phyloP scores from a whole-genome alignment of 1,140 invertebrate genomes.

The Plectus sambesii region DNA sequence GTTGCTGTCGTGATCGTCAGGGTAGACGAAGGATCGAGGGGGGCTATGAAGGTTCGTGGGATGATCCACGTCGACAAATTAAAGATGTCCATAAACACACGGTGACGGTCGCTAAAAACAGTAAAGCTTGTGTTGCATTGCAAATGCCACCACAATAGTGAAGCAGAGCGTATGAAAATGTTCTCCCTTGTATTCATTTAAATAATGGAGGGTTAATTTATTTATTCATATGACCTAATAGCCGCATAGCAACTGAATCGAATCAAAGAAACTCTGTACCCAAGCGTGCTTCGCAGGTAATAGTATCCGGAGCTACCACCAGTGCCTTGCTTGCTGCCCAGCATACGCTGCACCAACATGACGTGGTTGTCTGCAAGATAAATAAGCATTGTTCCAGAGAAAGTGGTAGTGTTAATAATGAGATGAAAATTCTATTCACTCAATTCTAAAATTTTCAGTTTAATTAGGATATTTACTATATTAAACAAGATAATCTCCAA shows the following conservation, averaged over 20 bases:
- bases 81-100: conserved; percentile 93
- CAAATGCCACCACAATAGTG: too few species aligned
- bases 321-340: conserved; percentile 90
- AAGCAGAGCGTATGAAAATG: too few species aligned
- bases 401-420: too few species aligned
- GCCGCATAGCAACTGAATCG: too few species aligned
- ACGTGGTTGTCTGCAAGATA: conserved; percentile 84
- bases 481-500: neutral
- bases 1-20: too few species aligned
- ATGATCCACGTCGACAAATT: conserved; percentile 91
- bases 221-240: too few species aligned
- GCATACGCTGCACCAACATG: conserved; percentile 97
- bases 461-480: too few species aligned
- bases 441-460: too few species aligned
- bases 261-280: neutral
- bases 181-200: conserved; percentile 28
- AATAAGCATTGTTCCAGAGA: neutral
- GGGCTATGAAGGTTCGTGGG: conserved; percentile 76
- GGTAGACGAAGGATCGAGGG: too few species aligned
- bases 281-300: conserved; percentile 90
- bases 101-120: conserved; percentile 85
- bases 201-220: conserved; percentile 8
- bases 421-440: too few species aligned
- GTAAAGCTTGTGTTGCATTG: too few species aligned
- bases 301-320: conserved; percentile 96